These are phyloP conservation scores for Peromyscus polionotus DNA, from an alignment of 2,113 vertebrate species.

Conservation along the genomic window DNA sequence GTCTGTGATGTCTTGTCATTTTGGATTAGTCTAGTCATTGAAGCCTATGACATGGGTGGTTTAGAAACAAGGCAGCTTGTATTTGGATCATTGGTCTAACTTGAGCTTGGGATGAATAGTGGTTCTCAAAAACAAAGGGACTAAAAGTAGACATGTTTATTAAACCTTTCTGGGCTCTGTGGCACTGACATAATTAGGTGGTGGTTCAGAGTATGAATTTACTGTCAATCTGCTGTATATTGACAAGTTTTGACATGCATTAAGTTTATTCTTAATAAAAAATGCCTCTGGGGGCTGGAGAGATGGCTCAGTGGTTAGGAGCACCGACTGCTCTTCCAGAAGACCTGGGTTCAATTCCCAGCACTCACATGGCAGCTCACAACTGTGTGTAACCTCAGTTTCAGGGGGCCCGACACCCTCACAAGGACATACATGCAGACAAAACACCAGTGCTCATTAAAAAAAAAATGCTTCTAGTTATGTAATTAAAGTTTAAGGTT, in stretches of 20 bases:
- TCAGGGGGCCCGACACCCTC: background rate
- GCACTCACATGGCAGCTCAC: background rate
- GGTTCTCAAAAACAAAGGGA: background rate
- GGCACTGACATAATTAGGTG: background rate
- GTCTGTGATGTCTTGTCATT: background rate
- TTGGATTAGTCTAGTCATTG: background rate
- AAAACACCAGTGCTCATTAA: background rate
- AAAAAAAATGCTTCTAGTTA: background rate
- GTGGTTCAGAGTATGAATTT: background rate
- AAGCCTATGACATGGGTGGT: background rate
- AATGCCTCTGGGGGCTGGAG: background rate
- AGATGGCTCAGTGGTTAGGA: background rate
- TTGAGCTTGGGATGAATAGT: background rate
- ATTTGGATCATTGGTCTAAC: constrained; percentile 14
- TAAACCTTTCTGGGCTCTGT: background rate
- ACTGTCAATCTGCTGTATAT: background rate
- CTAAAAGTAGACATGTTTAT: constrained; percentile 12
- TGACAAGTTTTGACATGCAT: background rate
- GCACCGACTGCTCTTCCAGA: background rate
- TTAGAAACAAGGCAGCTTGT: background rate
- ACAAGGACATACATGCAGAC: background rate
- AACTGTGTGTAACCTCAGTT: background rate
- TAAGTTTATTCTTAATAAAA: constrained; percentile 32
- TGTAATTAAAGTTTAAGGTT: background rate
- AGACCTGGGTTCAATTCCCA: background rate